phyloP scores from a whole-genome alignment of 1,140 invertebrate genomes.

The Neodiprion lecontei region DNA sequence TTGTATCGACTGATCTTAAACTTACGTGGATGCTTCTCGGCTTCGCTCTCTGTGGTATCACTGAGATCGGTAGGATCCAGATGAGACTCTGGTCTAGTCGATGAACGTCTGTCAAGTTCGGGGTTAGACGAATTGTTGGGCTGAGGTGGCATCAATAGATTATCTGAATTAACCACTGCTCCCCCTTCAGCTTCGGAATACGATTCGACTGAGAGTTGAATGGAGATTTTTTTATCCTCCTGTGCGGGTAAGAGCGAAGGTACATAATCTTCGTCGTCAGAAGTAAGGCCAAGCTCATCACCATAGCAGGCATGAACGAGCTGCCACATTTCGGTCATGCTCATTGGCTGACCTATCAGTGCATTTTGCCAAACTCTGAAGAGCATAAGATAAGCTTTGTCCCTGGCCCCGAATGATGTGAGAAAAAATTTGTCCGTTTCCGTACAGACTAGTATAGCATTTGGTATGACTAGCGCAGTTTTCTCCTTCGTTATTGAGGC shows the following conservation, averaged over 20 bases:
- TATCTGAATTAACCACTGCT: slow-evolving; percentile 9
- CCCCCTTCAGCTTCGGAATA: slow-evolving; percentile 61
- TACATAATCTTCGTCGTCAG: slow-evolving; percentile 91
- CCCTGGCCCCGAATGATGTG: slow-evolving; percentile 88
- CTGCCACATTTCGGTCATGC: slow-evolving; percentile 88
- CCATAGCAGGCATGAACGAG: slow-evolving; percentile 89
- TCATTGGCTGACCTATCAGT: slow-evolving; percentile 87
- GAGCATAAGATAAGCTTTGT: slow-evolving; percentile 94
- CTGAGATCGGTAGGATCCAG: slow-evolving; percentile 77
- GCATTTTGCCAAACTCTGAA: slow-evolving; percentile 96
- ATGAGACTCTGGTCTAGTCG: slow-evolving; percentile 37
- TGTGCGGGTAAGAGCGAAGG: slow-evolving; percentile 59
- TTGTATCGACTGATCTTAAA: neutral
- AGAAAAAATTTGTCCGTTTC: slow-evolving; percentile 90
- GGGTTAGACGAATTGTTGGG: slow-evolving; percentile 2
- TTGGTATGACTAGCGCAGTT: slow-evolving; percentile 92
- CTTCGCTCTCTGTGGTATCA: slow-evolving; percentile 84
- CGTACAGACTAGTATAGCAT: slow-evolving; percentile 89
- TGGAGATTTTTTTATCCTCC: slow-evolving; percentile 64
- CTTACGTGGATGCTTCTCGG: slow-evolving; percentile 64
- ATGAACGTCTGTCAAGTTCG: slow-evolving; percentile 31
- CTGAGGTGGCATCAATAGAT: neutral
- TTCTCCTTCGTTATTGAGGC: slow-evolving; percentile 92
- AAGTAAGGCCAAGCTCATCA: slow-evolving; percentile 89
- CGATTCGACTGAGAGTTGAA: slow-evolving; percentile 64